Base-by-base conservation (phyloP, 2,113 vertebrate genomes). In the Upupa epops region DNA sequence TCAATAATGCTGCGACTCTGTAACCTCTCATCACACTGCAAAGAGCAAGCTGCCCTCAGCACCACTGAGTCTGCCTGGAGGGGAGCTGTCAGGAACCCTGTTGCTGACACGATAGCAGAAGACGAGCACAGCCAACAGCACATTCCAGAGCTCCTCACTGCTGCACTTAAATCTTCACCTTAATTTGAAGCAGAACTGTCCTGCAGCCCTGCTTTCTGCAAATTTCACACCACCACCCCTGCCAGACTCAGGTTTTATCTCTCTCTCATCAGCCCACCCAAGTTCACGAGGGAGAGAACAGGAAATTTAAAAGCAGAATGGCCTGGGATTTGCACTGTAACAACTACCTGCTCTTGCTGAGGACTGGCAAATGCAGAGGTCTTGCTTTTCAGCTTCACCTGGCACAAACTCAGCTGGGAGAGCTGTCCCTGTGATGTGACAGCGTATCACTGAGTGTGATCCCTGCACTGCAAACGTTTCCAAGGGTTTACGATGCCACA, bases 371-470 rank as follows among this genome's bases (percentile, higher is more conserved):
- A 76, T 1, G n/a, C 11, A 78, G 37, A 79, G 36, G 29, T 85
- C 89, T 85, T 37, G 42, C 60, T 87, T 87, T 90, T 70, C 78
- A 73, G 71, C 77, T 87, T 93, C 86, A 46, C 46, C 26, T 40
- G 28, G 8, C 0, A 0, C 37, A 52, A 93, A 56, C 15, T 79
- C 80, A 77, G 48, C 76, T 36, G 49, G 63, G 49, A 93, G 58
- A 1, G 0, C 45, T 22, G 66, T 34, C 83, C 26, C 60, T 73
- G 79, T 56, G 55, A 65, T 0, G 2, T 42, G 84, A 84, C 32
- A 65, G 20, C 0, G 0, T 15, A 37, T 2, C 52, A 34, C 73
- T 36, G 58, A 71, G 76, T 7, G 24, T 26, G 65, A 92, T 36
- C 32, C 58, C 73, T 15, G 51, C 19, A 45, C n/a, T 82, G 55